Evolutionary conservation across 92 coral and sea anemone species (phyloP).

Genomic region (Bergia sp.): DNA sequence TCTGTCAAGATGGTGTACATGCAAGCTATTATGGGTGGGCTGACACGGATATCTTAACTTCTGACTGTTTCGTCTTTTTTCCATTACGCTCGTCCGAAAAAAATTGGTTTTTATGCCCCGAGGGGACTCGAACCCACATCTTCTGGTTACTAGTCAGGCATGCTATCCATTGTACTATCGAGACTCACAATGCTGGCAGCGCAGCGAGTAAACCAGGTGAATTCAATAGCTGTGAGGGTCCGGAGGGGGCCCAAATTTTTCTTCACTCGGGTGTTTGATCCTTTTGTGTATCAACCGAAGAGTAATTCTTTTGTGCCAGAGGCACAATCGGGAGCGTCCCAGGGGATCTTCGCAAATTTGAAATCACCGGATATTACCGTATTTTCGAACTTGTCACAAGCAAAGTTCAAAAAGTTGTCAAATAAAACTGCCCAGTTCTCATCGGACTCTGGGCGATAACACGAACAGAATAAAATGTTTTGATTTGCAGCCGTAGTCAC

Average conservation of each 20-base stretch:
- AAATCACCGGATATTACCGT: slow-evolving; percentile 65
- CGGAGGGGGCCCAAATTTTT: too few relatives aligned
- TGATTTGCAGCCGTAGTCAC: slow-evolving; percentile 39
- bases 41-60: too few relatives aligned
- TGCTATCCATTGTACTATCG: too few relatives aligned
- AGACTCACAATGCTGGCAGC: slow-evolving; percentile 17
- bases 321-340: slow-evolving; percentile 49
- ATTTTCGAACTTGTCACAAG: slow-evolving; percentile 51
- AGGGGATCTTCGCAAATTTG: slow-evolving; percentile 58
- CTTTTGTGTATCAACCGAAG: slow-evolving; percentile 47
- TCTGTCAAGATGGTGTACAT: slow-evolving; percentile 20
- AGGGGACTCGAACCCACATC: too few relatives aligned
- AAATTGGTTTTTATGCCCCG: too few relatives aligned
- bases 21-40: too few relatives aligned
- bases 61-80: too few relatives aligned
- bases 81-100: too few relatives aligned
- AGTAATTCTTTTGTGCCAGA: slow-evolving; percentile 47
- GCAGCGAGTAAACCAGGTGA: slow-evolving; percentile 49
- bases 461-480: slow-evolving; percentile 46
- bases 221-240: not conserved
- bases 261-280: slow-evolving; percentile 20
- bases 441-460: slow-evolving; percentile 34
- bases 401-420: slow-evolving; percentile 43
- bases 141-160: too few relatives aligned
- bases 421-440: slow-evolving; percentile 47